Conservation (phyloP, 1,140 invertebrate genomes). For the Ceratina japonica region DNA sequence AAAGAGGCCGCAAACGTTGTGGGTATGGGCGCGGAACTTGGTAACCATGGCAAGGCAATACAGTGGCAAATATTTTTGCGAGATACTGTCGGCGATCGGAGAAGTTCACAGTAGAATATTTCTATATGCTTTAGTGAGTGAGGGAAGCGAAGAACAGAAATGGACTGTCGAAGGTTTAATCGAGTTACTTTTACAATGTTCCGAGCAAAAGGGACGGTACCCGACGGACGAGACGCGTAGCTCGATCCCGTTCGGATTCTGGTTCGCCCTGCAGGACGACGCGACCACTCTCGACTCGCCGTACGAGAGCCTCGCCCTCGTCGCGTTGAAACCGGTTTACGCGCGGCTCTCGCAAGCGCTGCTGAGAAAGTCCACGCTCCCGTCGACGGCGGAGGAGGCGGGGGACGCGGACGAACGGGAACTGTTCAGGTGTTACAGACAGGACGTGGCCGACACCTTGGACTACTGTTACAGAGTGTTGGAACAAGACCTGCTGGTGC, state of each 20-base stretch:
- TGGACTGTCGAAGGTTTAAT: constrained; percentile 79
- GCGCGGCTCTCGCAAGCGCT: constrained; percentile 83
- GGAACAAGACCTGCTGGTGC: constrained; percentile 84
- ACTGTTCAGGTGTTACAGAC: constrained; percentile 92
- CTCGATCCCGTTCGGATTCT: constrained; percentile 92
- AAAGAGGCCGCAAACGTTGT: constrained; percentile 67
- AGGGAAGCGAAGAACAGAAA: constrained; percentile 73
- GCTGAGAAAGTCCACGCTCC: constrained; percentile 84
- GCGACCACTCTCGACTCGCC: constrained; percentile 80
- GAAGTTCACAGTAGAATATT: constrained; percentile 70
- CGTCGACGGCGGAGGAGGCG: constrained; percentile 67
- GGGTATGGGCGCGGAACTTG: constrained; percentile 72
- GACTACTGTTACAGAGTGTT: constrained; percentile 92
- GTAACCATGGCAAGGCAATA: constrained; percentile 67
- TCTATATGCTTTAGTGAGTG: constrained; percentile 69
- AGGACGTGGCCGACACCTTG: constrained; percentile 94
- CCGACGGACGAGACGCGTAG: constrained; percentile 82
- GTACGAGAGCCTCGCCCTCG: constrained; percentile 77
- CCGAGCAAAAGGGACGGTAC: constrained; percentile 74
- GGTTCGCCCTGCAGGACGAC: constrained; percentile 93
- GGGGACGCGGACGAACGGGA: constrained; percentile 88
- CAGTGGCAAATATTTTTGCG: constrained; percentile 68
- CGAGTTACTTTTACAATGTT: constrained; percentile 85
- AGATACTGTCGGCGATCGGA: constrained; percentile 73
- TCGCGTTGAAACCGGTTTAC: constrained; percentile 84